phyloP scores from a whole-genome alignment of 2,888 invertebrate genomes.

The Cabera pusaria region DNA sequence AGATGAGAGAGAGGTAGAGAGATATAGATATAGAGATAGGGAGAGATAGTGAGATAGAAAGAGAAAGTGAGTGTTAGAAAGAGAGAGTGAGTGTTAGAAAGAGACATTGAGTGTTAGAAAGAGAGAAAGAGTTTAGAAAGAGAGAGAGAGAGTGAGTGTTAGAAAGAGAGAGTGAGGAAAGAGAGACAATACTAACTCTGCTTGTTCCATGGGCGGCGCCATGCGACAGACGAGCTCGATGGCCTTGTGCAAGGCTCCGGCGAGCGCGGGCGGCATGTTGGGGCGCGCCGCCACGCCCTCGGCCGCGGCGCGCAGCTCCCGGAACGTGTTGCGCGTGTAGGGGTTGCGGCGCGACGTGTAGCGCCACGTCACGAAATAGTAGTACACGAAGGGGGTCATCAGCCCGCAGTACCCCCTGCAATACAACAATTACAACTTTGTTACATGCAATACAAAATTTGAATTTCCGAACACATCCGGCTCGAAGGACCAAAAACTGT shows the following conservation, averaged over 20 bases:
- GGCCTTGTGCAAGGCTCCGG: constrained; percentile 81
- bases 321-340: constrained; percentile 96
- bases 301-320: constrained; percentile 90
- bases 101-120: no score
- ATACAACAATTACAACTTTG: not conserved
- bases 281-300: constrained; percentile 87
- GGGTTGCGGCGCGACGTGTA: constrained; percentile 98
- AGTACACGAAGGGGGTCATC: constrained; percentile 97
- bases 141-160: no score
- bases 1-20: no score
- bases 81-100: no score
- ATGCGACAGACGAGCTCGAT: constrained; percentile 90
- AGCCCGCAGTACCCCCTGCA: constrained; percentile 94
- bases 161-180: constrained; percentile 84
- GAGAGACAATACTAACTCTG: constrained; percentile 42
- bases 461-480: no score
- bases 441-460: no score
- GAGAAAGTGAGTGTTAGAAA: no score
- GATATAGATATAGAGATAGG: no score
- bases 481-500: no score
- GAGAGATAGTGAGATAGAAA: no score
- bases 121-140: no score
- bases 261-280: constrained; percentile 86
- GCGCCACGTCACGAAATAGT: constrained; percentile 95
- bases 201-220: constrained; percentile 85